Conservation (phyloP, 1,140 invertebrate species). For the Drosophila asahinai region DNA sequence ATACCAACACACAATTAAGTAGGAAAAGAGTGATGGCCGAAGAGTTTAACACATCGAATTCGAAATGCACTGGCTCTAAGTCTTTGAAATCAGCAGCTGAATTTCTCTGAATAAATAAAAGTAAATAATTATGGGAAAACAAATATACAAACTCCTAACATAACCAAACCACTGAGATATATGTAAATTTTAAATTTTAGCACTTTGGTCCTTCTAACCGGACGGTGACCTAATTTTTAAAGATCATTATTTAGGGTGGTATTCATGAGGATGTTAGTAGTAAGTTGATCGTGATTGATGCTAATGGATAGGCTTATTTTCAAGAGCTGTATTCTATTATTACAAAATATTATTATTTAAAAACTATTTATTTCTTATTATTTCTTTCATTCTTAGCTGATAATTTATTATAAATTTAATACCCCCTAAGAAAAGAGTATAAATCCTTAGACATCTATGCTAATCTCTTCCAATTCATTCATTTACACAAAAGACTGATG, state of each 20-base stretch:
- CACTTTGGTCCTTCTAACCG: too few relatives aligned
- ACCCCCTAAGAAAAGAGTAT: background rate
- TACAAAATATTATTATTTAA: too few relatives aligned
- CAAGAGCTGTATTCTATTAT: too few relatives aligned
- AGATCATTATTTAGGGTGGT: too few relatives aligned
- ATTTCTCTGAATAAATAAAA: background rate
- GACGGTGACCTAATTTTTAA: too few relatives aligned
- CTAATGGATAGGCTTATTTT: too few relatives aligned
- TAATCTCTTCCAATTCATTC: constrained; percentile 10
- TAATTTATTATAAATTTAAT: too few relatives aligned
- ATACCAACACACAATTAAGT: constrained; percentile 81
- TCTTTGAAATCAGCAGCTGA: background rate
- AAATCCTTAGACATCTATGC: constrained; percentile 6
- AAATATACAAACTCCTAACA: background rate
- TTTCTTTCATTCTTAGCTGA: too few relatives aligned
- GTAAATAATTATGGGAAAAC: background rate
- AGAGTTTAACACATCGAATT: background rate
- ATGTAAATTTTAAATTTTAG: too few relatives aligned
- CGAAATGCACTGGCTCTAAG: constrained; percentile 20
- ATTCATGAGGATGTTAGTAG: too few relatives aligned
- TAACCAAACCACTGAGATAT: too few relatives aligned
- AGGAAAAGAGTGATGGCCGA: constrained; percentile 17
- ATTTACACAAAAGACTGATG: constrained; percentile 24
- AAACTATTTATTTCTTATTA: background rate
- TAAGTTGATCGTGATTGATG: too few relatives aligned